Conservation (phyloP, 2,888 invertebrate genomes). For the Megamerina dolium region DNA sequence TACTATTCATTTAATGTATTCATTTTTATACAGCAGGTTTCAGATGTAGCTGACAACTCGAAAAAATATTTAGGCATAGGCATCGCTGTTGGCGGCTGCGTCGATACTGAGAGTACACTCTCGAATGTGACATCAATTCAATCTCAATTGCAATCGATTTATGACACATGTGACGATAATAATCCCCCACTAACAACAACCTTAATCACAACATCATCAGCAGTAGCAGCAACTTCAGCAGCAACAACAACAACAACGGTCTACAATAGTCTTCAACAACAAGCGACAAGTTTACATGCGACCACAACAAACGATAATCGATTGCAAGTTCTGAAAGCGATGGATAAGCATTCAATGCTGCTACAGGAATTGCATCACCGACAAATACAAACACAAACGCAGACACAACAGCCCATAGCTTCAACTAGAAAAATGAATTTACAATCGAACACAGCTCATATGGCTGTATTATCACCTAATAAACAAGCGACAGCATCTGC, state of each 20-base stretch:
- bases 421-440: slow-evolving; percentile 17
- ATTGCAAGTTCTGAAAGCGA: slow-evolving; percentile 31
- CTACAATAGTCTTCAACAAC: slow-evolving; percentile 14
- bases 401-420: slow-evolving; percentile 18
- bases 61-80: slow-evolving; percentile 21
- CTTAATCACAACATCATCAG: slow-evolving; percentile 18
- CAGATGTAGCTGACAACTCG: slow-evolving; percentile 21
- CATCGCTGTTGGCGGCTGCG: slow-evolving; percentile 18
- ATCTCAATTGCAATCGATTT: slow-evolving; percentile 47
- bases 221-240: too few relatives aligned
- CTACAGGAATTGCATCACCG: slow-evolving; percentile 37
- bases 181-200: too few relatives aligned
- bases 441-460: slow-evolving; percentile 1
- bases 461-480: slow-evolving; percentile 11
- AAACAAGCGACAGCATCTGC: slow-evolving; percentile 14
- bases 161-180: slow-evolving; percentile 38
- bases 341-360: slow-evolving; percentile 37
- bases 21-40: slow-evolving; percentile 27
- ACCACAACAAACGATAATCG: slow-evolving; percentile 18
- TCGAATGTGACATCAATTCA: slow-evolving; percentile 49
- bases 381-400: slow-evolving; percentile 12
- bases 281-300: slow-evolving; percentile 5
- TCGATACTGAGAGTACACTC: slow-evolving; percentile 46
- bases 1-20: background rate
- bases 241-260: slow-evolving; percentile 21